Evolutionary conservation across 2,888 invertebrate genomes (phyloP), one percentile per base, ranked within the genome.

Genomic region (Meteorus colon): DNA sequence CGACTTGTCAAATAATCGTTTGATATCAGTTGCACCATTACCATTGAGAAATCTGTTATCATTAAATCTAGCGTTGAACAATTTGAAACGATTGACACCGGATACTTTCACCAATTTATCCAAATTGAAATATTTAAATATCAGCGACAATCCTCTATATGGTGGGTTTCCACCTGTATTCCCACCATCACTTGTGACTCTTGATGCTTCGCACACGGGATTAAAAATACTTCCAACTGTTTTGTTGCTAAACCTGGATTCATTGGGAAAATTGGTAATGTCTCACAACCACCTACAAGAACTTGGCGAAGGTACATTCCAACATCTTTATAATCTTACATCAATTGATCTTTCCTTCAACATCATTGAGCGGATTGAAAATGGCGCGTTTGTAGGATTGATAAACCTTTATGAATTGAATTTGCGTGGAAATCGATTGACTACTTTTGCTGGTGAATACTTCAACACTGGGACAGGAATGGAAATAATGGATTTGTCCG

Each of bases 381-480:
- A 94, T 27, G 93, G 94, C 0, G 93, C 96, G 0, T 97, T 97
- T 88, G 93, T 94, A 0, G 95, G 95, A 81, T 92, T 96, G 1
- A 94, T 94, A 91, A 93, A 94, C 76, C 92, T 97, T 59, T 93
- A 93, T 86, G 92, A 92, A 73, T 89, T 97, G 72, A 93, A 93
- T 79, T 87, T 97, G 6, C 93, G 92, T 82, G 94, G 95, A 1
- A 97, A 97, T 89, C 94, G 94, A 84, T 87, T 97, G 80, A 94
- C 92, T 51, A 94, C 95, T 0, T 96, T 96, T 89, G 94, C 95
- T 89, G 96, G 96, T 1, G 96, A 96, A 90, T 94, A 94, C 86
- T 96, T 96, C 87, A 95, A 96, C 81, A 96, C 95, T 0, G 95
- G 95, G 60, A 95, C 95, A 0, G 94, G 95, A 78, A 90, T 97